These are phyloP conservation scores for Dendrolimus houi DNA, from an alignment of 2,888 invertebrate genomes.

Conservation along the genomic window DNA sequence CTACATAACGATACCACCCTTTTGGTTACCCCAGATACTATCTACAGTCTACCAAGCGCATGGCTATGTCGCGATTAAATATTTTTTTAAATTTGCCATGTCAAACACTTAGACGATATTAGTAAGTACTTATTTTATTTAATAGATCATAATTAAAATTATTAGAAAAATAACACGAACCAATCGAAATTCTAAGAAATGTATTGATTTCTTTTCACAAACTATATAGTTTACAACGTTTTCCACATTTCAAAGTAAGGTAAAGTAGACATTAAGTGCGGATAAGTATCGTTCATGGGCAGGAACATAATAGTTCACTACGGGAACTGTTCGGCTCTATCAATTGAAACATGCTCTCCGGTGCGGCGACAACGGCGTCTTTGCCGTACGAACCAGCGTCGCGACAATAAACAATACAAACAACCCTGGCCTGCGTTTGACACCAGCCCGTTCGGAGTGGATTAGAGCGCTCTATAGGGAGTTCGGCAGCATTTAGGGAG, in stretches of 20 bases:
- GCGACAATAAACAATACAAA: constrained; percentile 76
- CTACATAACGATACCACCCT: too few relatives aligned
- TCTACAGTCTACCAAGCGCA: too few relatives aligned
- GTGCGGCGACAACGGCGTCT: constrained; percentile 48
- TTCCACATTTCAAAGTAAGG: constrained; percentile 23
- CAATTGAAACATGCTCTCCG: constrained; percentile 62
- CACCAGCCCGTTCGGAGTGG: constrained; percentile 72
- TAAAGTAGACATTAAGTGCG: constrained; percentile 39
- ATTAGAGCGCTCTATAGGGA: constrained; percentile 71
- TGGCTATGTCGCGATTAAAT: too few relatives aligned
- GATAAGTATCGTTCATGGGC: constrained; percentile 43
- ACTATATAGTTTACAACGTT: constrained; percentile 1
- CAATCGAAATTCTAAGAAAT: too few relatives aligned
- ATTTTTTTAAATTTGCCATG: too few relatives aligned
- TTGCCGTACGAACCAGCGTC: constrained; percentile 61
- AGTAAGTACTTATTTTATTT: too few relatives aligned
- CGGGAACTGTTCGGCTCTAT: constrained; percentile 44
- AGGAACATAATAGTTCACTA: constrained; percentile 47
- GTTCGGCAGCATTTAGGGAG: constrained; percentile 73
- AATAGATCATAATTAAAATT: too few relatives aligned
- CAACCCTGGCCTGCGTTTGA: constrained; percentile 73
- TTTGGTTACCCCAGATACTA: too few relatives aligned
- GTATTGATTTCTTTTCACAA: constrained; percentile 2
- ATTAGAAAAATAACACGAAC: too few relatives aligned
- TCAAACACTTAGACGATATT: too few relatives aligned